phyloP scores from a whole-genome alignment of 2,888 invertebrate genomes.

The Sarcophaga subvicina region DNA sequence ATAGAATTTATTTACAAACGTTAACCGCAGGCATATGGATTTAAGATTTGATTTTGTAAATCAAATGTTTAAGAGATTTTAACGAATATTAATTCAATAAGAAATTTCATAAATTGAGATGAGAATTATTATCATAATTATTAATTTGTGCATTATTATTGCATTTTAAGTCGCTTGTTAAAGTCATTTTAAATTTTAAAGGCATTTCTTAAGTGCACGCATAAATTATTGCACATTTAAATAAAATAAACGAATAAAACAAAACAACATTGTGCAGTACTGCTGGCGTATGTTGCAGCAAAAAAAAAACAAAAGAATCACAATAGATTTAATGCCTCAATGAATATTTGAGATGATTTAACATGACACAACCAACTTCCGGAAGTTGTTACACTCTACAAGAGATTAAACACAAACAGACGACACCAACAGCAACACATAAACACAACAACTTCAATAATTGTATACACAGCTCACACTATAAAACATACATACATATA shows the following conservation, averaged over 20 bases:
- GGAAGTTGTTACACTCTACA: constrained; percentile 23
- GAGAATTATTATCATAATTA: no score
- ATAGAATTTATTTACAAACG: background rate
- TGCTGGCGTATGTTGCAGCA: background rate
- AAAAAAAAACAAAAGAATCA: constrained; percentile 33
- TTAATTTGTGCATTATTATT: background rate
- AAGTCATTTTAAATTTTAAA: background rate
- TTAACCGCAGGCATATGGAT: background rate
- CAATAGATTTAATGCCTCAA: constrained; percentile 67
- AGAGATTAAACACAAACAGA: constrained; percentile 28
- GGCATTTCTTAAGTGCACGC: background rate
- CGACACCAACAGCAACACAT: constrained; percentile 30
- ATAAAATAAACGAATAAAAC: background rate
- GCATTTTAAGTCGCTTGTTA: background rate
- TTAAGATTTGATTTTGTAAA: background rate
- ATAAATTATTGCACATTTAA: constrained; percentile 3
- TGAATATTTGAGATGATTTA: constrained; percentile 59
- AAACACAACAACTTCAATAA: background rate
- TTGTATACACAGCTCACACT: constrained; percentile 24
- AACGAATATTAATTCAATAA: constrained; percentile 28
- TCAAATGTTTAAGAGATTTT: no score
- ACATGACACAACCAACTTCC: constrained; percentile 45
- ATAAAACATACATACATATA: background rate
- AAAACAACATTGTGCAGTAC: background rate
- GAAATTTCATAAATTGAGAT: background rate